phyloP scores from a whole-genome alignment of 2,797 vertebrate species.

The Lateolabrax maculatus region DNA sequence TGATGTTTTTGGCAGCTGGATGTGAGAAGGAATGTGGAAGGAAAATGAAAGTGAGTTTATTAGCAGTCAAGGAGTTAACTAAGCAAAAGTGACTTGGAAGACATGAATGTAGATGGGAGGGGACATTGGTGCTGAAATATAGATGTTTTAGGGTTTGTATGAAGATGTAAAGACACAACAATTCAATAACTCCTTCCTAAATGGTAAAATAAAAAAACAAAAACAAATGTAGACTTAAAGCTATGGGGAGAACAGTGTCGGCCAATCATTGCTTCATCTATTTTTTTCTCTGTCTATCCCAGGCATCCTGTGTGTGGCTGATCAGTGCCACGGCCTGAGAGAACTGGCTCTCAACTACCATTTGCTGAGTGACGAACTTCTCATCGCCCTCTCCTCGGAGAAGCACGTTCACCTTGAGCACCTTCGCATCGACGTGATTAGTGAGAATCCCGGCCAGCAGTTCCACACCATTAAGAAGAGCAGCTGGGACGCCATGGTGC shows the following conservation, averaged over 20 bases:
- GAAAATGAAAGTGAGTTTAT: neutral
- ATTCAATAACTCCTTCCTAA: neutral
- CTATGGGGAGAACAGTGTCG: neutral
- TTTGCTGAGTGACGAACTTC: slow-evolving; percentile 93
- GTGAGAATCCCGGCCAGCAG: slow-evolving; percentile 94
- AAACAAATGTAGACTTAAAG: neutral
- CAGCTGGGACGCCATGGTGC: slow-evolving; percentile 98
- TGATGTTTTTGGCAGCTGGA: neutral
- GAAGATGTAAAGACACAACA: neutral
- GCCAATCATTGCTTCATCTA: neutral
- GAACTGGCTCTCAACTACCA: slow-evolving; percentile 97
- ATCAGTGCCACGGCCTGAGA: slow-evolving; percentile 95
- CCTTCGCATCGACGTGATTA: slow-evolving; percentile 96
- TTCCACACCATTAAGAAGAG: slow-evolving; percentile 96
- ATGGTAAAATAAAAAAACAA: neutral
- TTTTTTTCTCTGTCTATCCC: neutral
- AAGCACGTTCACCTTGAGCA: slow-evolving; percentile 96
- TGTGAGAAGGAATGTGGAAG: neutral
- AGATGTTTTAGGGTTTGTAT: neutral
- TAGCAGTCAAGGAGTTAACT: neutral
- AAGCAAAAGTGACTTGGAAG: neutral
- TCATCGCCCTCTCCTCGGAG: slow-evolving; percentile 95
- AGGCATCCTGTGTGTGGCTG: slow-evolving; percentile 97
- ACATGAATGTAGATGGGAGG: neutral
- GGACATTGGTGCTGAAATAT: neutral